Percentiles rank a stretch among this genome's conserved stretches.
phyloP scores from a whole-genome alignment of 2,113 vertebrate genomes.

The Erythrocebus patas region DNA sequence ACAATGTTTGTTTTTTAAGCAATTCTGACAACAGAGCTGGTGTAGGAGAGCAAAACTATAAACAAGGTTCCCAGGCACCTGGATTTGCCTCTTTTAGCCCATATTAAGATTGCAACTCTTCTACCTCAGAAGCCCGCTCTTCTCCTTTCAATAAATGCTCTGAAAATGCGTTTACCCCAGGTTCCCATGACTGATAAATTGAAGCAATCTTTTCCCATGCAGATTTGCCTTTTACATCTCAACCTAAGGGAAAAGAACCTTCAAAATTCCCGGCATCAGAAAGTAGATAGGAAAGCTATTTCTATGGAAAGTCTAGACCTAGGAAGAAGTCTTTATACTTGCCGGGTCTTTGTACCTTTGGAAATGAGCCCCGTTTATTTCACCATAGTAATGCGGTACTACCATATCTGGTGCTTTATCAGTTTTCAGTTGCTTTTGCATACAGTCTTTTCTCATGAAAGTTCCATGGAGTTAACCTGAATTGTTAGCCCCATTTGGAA shows the following conservation, averaged over 20 bases:
- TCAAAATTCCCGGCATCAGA: background rate
- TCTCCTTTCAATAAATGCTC: background rate
- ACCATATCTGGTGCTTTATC: background rate
- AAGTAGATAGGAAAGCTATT: background rate
- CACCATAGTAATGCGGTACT: too few species aligned
- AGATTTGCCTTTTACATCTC: background rate
- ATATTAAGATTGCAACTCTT: background rate
- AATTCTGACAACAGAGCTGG: background rate
- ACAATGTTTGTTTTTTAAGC: conserved; percentile 16
- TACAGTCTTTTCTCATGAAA: background rate
- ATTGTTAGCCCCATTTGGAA: background rate
- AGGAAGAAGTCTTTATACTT: background rate
- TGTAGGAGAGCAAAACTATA: background rate
- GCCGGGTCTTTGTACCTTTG: background rate
- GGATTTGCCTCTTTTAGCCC: background rate
- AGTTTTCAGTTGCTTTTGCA: background rate
- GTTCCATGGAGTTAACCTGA: background rate
- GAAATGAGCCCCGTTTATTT: background rate
- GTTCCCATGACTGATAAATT: background rate
- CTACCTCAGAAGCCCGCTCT: background rate
- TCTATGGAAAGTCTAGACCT: background rate
- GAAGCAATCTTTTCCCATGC: background rate
- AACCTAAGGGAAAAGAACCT: background rate
- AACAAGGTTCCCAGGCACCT: background rate
- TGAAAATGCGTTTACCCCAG: background rate